Evolutionary conservation across 1,140 invertebrate species (phyloP).

Genomic region (Steinernema khuongi): DNA sequence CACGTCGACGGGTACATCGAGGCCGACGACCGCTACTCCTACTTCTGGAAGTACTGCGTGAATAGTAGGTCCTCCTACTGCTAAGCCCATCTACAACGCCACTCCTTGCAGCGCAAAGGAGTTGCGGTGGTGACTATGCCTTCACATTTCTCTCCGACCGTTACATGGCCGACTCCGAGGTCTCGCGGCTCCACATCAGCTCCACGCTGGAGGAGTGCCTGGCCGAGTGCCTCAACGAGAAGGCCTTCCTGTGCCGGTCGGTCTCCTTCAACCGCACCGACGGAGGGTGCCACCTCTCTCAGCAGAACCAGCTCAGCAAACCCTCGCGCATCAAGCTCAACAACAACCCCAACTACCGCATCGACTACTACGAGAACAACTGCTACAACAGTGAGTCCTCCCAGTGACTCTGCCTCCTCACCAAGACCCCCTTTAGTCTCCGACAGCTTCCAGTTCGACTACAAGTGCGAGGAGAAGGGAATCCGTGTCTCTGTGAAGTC

Average conservation of each 20-base stretch:
- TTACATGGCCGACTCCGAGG: conserved; percentile 48
- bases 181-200: conserved; percentile 32
- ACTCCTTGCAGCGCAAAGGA: conserved; percentile 45
- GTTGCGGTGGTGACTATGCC: conserved; percentile 53
- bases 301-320: conserved; percentile 57
- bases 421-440: conserved; percentile 40
- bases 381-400: conserved; percentile 51
- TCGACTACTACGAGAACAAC: conserved; percentile 59
- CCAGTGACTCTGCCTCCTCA: neutral
- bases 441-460: conserved; percentile 53
- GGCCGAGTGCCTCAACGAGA: conserved; percentile 55
- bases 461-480: conserved; percentile 49
- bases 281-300: conserved; percentile 53
- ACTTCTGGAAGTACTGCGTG: conserved; percentile 59
- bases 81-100: neutral
- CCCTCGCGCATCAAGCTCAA: conserved; percentile 50
- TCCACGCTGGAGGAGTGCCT: conserved; percentile 54
- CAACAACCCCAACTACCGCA: conserved; percentile 57
- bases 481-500: conserved; percentile 43
- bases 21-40: conserved; percentile 58
- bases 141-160: conserved; percentile 58
- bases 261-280: conserved; percentile 57
- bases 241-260: conserved; percentile 42
- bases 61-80: conserved; percentile 46
- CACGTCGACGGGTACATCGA: conserved; percentile 57